Percentiles rank a stretch among this genome's conserved stretches.
These are phyloP conservation scores for Tragopan temminckii DNA, from an alignment of 2,797 vertebrate genomes.

Conservation along the genomic window DNA sequence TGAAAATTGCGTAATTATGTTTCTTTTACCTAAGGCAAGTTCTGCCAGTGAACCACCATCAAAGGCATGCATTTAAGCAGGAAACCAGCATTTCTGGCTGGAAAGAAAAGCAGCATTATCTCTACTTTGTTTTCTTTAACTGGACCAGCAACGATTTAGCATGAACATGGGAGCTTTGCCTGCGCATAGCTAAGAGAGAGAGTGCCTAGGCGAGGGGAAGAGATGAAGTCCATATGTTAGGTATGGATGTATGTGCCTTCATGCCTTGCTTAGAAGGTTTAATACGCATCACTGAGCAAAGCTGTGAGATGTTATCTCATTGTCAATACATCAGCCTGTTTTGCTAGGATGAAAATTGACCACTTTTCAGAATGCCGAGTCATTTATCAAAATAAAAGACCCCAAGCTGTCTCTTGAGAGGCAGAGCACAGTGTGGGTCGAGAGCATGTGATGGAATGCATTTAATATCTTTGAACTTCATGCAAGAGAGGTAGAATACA, in stretches of 20 bases:
- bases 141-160: slow-evolving; percentile 42
- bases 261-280: slow-evolving; percentile 44
- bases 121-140: slow-evolving; percentile 62
- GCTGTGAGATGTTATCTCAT: slow-evolving; percentile 52
- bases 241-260: neutral
- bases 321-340: slow-evolving; percentile 39
- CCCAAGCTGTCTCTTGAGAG: neutral
- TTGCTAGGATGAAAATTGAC: slow-evolving; percentile 22
- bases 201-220: neutral
- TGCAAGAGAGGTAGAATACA: neutral
- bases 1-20: slow-evolving; percentile 76
- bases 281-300: slow-evolving; percentile 29
- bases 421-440: neutral
- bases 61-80: slow-evolving; percentile 72
- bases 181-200: neutral
- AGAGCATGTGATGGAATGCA: neutral
- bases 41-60: slow-evolving; percentile 65
- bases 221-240: slow-evolving; percentile 59
- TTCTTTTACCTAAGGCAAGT: slow-evolving; percentile 77
- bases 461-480: neutral
- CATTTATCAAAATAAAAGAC: slow-evolving; percentile 35
- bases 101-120: slow-evolving; percentile 78
- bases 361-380: slow-evolving; percentile 14
- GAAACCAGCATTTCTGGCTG: slow-evolving; percentile 75
- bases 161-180: slow-evolving; percentile 42